A percentile compares a stretch with the other conserved stretches of the same genome.
These are phyloP conservation scores for Aleiodes testaceus DNA, from an alignment of 2,888 invertebrate genomes.

Conservation along the genomic window DNA sequence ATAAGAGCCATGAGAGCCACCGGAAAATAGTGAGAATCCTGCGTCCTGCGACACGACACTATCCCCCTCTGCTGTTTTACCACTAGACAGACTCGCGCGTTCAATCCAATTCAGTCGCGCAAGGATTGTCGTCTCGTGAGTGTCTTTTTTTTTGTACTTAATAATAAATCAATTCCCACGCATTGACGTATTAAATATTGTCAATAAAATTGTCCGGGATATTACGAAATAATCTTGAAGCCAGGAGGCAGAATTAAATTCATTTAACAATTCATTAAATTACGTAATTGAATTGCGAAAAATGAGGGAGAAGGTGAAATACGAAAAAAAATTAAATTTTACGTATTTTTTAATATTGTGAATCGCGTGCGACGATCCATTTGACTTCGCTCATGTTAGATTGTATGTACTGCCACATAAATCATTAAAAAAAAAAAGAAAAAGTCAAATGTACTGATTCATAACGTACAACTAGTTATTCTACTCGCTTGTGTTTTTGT, in stretches of 20 bases:
- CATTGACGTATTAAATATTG: background rate
- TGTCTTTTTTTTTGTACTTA: conserved; percentile 20
- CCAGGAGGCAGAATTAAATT: conserved; percentile 7
- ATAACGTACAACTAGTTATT: background rate
- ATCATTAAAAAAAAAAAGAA: conserved; percentile 3
- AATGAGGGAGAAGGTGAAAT: background rate
- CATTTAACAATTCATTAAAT: background rate
- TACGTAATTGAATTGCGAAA: conserved; percentile 31
- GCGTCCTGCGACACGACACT: conserved; percentile 16
- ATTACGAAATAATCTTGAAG: no score
- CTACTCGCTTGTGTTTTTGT: background rate
- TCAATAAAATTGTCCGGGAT: no score
- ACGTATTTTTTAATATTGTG: background rate
- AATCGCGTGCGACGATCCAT: conserved; percentile 36
- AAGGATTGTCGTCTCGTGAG: conserved; percentile 39
- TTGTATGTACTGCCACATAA: conserved; percentile 17
- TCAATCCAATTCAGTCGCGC: conserved; percentile 33
- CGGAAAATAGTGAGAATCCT: conserved; percentile 12
- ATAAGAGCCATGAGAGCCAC: background rate
- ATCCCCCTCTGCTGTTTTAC: background rate
- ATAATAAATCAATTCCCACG: conserved; percentile 14
- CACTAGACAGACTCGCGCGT: conserved; percentile 3
- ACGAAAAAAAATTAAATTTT: background rate
- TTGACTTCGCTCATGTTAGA: conserved; percentile 14
- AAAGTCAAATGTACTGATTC: conserved; percentile 3